A percentile compares a stretch with the other conserved stretches of the same genome.
These are phyloP conservation scores for Hypocryptadius cinnamomeus DNA, from an alignment of 2,113 vertebrate species.

Conservation along the genomic window DNA sequence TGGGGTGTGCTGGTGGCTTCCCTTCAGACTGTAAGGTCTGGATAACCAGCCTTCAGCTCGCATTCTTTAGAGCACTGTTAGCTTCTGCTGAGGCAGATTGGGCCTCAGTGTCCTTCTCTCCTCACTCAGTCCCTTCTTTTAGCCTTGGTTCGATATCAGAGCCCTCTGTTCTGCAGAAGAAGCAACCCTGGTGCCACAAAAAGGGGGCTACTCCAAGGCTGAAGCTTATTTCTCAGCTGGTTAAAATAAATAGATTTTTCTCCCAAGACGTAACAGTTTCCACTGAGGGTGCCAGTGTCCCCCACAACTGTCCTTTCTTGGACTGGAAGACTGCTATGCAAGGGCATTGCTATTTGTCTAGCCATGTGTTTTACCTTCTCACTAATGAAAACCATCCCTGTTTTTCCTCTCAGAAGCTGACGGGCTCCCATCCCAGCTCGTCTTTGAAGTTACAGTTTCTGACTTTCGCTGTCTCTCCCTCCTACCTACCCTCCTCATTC, in stretches of 20 bases:
- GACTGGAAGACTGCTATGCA: neutral
- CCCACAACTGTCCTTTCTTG: neutral
- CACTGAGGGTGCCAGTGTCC: neutral
- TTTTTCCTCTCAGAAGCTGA: neutral
- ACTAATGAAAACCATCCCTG: neutral
- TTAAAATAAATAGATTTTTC: neutral
- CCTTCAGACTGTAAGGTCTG: neutral
- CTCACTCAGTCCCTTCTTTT: neutral
- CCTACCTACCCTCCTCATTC: neutral
- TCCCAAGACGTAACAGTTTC: slow-evolving; percentile 7
- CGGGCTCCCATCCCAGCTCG: neutral
- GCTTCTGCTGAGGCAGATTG: neutral
- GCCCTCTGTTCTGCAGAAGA: neutral
- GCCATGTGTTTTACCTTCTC: slow-evolving; percentile 38
- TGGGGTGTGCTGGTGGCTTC: neutral
- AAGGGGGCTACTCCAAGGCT: neutral
- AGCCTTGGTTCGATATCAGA: neutral
- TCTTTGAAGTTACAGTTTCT: slow-evolving; percentile 22
- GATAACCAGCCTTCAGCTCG: neutral
- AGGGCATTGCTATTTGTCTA: neutral
- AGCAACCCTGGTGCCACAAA: neutral
- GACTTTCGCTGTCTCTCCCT: neutral
- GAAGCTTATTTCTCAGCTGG: neutral
- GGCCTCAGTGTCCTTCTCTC: neutral
- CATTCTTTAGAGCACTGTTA: neutral